Percentiles rank a stretch among this genome's conserved stretches.
Conservation (phyloP, 2,888 invertebrate genomes). For the Apamea sordens region DNA sequence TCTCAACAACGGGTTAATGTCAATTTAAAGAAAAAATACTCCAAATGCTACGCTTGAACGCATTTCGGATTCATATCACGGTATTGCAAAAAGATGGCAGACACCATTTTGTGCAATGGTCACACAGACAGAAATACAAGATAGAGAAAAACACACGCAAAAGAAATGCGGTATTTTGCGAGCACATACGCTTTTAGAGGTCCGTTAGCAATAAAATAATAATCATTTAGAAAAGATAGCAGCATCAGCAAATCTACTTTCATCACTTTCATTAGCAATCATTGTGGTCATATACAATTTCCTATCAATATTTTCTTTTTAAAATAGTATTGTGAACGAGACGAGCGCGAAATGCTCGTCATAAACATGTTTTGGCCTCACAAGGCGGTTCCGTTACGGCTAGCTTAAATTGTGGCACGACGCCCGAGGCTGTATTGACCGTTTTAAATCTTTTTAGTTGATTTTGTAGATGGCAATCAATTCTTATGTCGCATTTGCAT, state of each 20-base stretch:
- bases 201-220: conserved; percentile 21
- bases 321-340: conserved; percentile 18
- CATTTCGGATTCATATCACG: conserved; percentile 38
- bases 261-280: conserved; percentile 48
- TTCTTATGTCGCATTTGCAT: conserved; percentile 39
- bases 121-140: conserved; percentile 1
- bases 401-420: conserved; percentile 41
- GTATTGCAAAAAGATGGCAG: conserved; percentile 29
- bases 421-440: conserved; percentile 44
- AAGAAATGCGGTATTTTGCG: conserved; percentile 30
- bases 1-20: conserved; percentile 29
- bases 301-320: conserved; percentile 33
- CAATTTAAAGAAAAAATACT: conserved; percentile 28
- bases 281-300: conserved; percentile 46
- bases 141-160: background rate
- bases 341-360: conserved; percentile 41
- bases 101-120: conserved; percentile 30
- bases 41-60: conserved; percentile 36
- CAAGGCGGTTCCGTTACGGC: conserved; percentile 60
- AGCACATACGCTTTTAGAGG: conserved; percentile 6
- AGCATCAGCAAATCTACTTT: conserved; percentile 42
- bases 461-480: conserved; percentile 37
- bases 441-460: conserved; percentile 38
- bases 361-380: conserved; percentile 57
- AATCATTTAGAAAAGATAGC: conserved; percentile 28